Evolutionary conservation across 2,797 vertebrate species (phyloP).

Genomic region (Phoeniculus purpureus): DNA sequence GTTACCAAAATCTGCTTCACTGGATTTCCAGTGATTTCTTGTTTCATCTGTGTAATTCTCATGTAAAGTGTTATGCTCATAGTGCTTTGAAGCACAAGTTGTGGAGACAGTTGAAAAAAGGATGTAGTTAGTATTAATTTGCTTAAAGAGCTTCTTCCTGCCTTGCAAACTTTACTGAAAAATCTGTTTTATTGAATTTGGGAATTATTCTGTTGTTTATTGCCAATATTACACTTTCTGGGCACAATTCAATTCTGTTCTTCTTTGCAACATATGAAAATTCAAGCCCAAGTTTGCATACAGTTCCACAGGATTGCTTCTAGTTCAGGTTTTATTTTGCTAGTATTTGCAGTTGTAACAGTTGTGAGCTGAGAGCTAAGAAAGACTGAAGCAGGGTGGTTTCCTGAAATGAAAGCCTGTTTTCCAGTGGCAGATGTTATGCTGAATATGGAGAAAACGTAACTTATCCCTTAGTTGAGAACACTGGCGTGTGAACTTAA

Average conservation of each 20-base stretch:
- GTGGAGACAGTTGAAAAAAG: background rate
- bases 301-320: background rate
- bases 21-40: background rate
- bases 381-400: background rate
- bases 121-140: background rate
- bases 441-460: background rate
- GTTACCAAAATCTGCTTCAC: background rate
- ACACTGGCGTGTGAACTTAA: background rate
- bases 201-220: background rate
- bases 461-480: background rate
- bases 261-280: background rate
- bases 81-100: background rate
- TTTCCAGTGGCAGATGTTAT: background rate
- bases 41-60: background rate
- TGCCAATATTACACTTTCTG: background rate
- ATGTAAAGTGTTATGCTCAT: background rate
- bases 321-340: background rate
- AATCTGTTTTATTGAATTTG: background rate
- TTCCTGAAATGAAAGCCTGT: background rate
- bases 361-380: background rate
- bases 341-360: background rate
- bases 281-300: background rate
- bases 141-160: background rate
- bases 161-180: background rate
- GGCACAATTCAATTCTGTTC: background rate